Evolutionary conservation across 2,888 invertebrate genomes (phyloP).

Genomic region (Steromphala cineraria): DNA sequence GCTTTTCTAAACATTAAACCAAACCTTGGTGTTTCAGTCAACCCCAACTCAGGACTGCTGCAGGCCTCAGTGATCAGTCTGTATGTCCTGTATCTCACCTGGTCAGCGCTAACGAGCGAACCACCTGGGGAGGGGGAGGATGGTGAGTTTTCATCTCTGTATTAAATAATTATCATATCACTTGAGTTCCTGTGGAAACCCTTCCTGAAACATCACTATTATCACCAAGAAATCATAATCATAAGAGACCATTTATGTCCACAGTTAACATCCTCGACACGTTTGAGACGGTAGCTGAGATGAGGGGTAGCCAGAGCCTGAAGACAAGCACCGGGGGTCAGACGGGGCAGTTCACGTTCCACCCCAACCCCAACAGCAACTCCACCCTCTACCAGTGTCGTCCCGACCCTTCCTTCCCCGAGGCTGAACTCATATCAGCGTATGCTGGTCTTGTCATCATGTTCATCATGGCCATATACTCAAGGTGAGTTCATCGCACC

Average conservation of each 20-base stretch:
- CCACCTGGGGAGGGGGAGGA: slow-evolving; percentile 70
- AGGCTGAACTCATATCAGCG: slow-evolving; percentile 72
- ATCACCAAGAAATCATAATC: too few relatives aligned
- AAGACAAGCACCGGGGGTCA: not conserved
- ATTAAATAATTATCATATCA: not conserved
- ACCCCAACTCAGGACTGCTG: slow-evolving; percentile 73
- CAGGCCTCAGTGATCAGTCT: slow-evolving; percentile 76
- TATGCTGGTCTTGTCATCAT: slow-evolving; percentile 75
- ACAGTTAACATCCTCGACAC: not conserved
- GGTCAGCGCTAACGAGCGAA: slow-evolving; percentile 77
- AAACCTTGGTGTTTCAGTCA: slow-evolving; percentile 56
- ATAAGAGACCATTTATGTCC: too few relatives aligned
- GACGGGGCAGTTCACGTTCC: not conserved
- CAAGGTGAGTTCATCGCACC: slow-evolving; percentile 57
- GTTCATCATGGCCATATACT: slow-evolving; percentile 74
- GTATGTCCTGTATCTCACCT: slow-evolving; percentile 76
- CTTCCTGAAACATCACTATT: too few relatives aligned
- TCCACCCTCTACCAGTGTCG: slow-evolving; percentile 49
- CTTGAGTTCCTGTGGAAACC: not conserved
- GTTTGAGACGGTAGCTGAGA: not conserved
- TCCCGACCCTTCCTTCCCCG: slow-evolving; percentile 59
- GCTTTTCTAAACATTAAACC: too few relatives aligned
- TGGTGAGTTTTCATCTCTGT: too few relatives aligned
- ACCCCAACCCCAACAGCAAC: not conserved
- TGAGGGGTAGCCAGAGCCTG: not conserved